phyloP scores from a whole-genome alignment of 2,888 invertebrate species.

The Andrena bicolor region DNA sequence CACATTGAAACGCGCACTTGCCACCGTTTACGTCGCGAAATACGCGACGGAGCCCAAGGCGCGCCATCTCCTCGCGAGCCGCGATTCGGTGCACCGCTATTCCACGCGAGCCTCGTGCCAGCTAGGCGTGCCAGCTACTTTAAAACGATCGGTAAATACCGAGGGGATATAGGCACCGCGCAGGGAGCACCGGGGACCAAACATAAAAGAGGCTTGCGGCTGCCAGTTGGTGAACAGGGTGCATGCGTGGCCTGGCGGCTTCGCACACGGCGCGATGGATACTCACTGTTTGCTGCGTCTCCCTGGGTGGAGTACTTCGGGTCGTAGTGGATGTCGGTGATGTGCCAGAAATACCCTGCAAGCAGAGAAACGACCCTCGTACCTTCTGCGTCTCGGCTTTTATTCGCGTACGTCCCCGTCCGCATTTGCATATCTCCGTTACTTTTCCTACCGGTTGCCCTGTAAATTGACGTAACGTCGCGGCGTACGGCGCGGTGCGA shows the following conservation, averaged over 20 bases:
- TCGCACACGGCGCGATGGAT: conserved; percentile 12
- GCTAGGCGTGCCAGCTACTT: conserved; percentile 61
- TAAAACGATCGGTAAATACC: conserved; percentile 68
- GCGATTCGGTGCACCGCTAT: conserved; percentile 61
- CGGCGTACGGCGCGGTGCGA: neutral
- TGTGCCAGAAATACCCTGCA: conserved; percentile 98
- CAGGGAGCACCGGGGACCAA: conserved; percentile 8
- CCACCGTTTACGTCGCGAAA: neutral
- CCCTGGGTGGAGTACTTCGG: conserved; percentile 92
- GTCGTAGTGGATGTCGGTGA: conserved; percentile 97
- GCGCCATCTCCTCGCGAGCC: conserved; percentile 12
- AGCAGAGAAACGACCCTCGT: conserved; percentile 82
- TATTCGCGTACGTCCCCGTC: conserved; percentile 44
- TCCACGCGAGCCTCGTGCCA: conserved; percentile 66
- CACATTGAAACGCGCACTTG: neutral
- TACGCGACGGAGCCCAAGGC: neutral
- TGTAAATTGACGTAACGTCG: conserved; percentile 16
- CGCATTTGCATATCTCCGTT: conserved; percentile 51
- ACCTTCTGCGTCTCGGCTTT: conserved; percentile 32
- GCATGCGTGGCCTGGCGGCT: neutral
- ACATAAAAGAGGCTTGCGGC: conserved; percentile 21
- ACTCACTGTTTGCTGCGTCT: conserved; percentile 90
- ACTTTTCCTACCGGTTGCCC: conserved; percentile 14
- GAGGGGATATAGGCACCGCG: conserved; percentile 17
- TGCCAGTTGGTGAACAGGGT: neutral